A percentile compares a stretch with the other conserved stretches of the same genome.
phyloP scores from a whole-genome alignment of 2,888 invertebrate species.

The Epistrophella euchroma region DNA sequence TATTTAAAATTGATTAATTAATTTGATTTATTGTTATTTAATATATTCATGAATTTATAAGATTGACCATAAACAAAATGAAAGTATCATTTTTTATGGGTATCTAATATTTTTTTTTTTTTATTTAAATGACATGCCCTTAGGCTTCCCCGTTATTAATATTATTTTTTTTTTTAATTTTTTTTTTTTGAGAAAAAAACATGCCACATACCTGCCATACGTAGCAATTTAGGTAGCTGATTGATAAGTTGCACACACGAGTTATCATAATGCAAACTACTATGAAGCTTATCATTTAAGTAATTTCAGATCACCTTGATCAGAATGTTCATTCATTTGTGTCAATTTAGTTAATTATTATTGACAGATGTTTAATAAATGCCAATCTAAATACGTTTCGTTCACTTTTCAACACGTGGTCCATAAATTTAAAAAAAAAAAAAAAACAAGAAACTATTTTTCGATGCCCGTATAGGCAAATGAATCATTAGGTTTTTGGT shows the following conservation, averaged over 20 bases:
- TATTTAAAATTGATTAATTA: neutral
- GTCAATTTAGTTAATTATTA: slow-evolving; percentile 12
- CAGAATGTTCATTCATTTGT: slow-evolving; percentile 23
- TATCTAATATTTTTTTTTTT: neutral
- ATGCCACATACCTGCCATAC: neutral
- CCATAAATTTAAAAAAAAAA: slow-evolving; percentile 6
- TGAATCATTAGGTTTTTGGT: slow-evolving; percentile 16
- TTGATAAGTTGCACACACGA: neutral
- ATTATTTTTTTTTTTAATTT: too few species aligned
- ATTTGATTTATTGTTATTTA: neutral
- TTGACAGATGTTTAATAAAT: slow-evolving; percentile 40
- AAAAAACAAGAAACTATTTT: neutral
- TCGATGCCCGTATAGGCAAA: neutral
- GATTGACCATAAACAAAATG: neutral
- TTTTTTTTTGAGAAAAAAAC: neutral
- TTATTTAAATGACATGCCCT: neutral
- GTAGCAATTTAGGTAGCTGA: neutral
- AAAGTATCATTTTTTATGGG: neutral
- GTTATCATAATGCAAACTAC: neutral
- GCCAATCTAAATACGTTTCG: slow-evolving; percentile 25
- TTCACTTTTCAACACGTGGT: slow-evolving; percentile 34
- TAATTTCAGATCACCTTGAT: slow-evolving; percentile 25
- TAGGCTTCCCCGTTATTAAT: neutral
- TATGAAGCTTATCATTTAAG: neutral
- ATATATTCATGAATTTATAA: neutral